phyloP scores from a whole-genome alignment of 2,888 invertebrate genomes.

The Agapetus fuscipes region DNA sequence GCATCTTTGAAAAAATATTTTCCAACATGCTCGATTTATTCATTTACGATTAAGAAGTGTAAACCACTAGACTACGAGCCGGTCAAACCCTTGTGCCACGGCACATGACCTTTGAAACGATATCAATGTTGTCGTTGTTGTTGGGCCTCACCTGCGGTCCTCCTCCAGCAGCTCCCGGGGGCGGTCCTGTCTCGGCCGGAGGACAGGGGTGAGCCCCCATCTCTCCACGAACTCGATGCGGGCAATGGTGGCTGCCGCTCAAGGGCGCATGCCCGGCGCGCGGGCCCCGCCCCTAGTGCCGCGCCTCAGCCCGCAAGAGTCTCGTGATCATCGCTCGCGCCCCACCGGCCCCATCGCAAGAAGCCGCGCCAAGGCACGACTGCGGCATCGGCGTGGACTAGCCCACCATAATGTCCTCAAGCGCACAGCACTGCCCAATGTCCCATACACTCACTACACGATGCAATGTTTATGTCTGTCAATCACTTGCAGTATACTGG shows the following conservation, averaged over 20 bases:
- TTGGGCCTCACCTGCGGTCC: constrained; percentile 58
- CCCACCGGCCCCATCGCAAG: background rate
- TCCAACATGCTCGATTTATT: too few species aligned
- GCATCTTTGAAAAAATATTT: too few species aligned
- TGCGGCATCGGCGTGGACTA: constrained; percentile 21
- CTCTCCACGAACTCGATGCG: constrained; percentile 95
- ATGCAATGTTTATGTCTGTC: too few species aligned
- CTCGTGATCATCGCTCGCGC: constrained; percentile 18
- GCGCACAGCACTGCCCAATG: too few species aligned
- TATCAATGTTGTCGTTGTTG: too few species aligned
- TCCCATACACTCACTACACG: too few species aligned
- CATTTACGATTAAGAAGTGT: too few species aligned
- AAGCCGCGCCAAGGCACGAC: constrained; percentile 1
- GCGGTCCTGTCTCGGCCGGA: constrained; percentile 92
- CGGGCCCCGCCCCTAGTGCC: constrained; percentile 21
- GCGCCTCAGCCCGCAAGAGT: constrained; percentile 19
- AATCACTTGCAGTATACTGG: too few species aligned
- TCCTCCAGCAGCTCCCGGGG: constrained; percentile 65
- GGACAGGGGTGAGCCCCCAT: constrained; percentile 98
- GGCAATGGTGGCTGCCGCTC: constrained; percentile 75
- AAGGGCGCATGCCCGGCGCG: constrained; percentile 27
- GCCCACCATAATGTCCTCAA: too few species aligned
- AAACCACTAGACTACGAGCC: too few species aligned
- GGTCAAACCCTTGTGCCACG: too few species aligned
- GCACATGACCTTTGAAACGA: too few species aligned